Percentiles rank a stretch among this genome's conserved stretches.
Conservation (phyloP, 2,113 vertebrate species). For the Chloropsis cyanopogon region DNA sequence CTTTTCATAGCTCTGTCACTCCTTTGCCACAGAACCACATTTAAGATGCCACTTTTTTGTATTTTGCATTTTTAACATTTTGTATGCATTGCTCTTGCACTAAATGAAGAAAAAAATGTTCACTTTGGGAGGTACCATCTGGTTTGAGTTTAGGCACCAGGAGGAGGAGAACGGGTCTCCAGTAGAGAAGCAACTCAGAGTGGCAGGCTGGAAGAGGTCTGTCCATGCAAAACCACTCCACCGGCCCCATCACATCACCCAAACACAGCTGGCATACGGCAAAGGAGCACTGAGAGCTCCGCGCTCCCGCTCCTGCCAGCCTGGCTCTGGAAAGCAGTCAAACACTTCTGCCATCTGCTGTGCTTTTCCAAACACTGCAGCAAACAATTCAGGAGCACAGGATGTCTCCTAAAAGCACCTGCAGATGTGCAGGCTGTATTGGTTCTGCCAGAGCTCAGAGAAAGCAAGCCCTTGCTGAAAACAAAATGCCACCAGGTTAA, state of each 20-base stretch:
- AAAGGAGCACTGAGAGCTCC: rapidly evolving
- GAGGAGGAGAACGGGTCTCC: neutral
- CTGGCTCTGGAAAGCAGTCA: neutral
- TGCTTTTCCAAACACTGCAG: neutral
- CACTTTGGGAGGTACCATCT: neutral
- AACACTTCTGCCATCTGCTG: neutral
- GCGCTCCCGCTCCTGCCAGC: rapidly evolving
- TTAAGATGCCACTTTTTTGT: neutral
- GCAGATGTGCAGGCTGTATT: neutral
- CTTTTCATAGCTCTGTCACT: neutral
- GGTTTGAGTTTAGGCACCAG: neutral
- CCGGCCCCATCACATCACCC: neutral
- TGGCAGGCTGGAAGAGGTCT: neutral
- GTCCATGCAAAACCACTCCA: neutral
- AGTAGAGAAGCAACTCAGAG: neutral
- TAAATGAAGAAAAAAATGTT: neutral
- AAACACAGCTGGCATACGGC: neutral
- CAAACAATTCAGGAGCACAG: neutral
- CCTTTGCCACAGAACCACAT: neutral
- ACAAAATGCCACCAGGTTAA: neutral
- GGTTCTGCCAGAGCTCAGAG: neutral
- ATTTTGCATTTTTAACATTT: neutral
- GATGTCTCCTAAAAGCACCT: rapidly evolving
- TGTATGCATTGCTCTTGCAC: neutral
- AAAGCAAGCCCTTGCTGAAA: neutral